Conservation (phyloP, 2,113 vertebrate genomes). For the Cynocephalus volans region DNA sequence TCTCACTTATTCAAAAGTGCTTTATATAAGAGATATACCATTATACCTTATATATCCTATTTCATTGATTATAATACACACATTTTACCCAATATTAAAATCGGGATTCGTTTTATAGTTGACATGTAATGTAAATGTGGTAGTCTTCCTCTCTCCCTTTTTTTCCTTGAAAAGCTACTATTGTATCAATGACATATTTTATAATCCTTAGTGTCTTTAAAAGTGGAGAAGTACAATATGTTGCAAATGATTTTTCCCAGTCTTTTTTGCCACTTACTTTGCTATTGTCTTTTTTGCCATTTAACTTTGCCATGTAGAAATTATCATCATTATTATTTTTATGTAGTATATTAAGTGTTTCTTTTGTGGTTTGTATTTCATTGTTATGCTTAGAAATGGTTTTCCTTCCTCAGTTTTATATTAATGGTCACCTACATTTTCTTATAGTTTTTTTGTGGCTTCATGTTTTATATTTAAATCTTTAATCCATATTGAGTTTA, state of each 20-base stretch:
- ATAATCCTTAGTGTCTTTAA: constrained; percentile 5
- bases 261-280: constrained; percentile 18
- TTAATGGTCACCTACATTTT: background rate
- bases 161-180: constrained; percentile 17
- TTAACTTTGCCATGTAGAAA: constrained; percentile 8
- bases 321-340: background rate
- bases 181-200: constrained; percentile 30
- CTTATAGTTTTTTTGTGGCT: background rate
- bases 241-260: background rate
- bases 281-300: background rate
- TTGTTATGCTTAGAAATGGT: constrained; percentile 36
- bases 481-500: constrained; percentile 22
- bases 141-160: background rate
- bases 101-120: constrained; percentile 36
- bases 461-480: constrained; percentile 60
- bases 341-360: background rate
- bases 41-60: background rate
- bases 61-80: background rate
- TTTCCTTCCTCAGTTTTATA: background rate
- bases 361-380: constrained; percentile 22
- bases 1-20: background rate
- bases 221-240: constrained; percentile 21
- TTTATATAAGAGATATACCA: background rate
- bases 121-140: background rate
- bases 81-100: constrained; percentile 20